Percentiles rank a stretch among this genome's conserved stretches.
These are phyloP conservation scores for Zoanthus sansibaricus DNA, from an alignment of 92 coral and sea anemone species.

Conservation along the genomic window DNA sequence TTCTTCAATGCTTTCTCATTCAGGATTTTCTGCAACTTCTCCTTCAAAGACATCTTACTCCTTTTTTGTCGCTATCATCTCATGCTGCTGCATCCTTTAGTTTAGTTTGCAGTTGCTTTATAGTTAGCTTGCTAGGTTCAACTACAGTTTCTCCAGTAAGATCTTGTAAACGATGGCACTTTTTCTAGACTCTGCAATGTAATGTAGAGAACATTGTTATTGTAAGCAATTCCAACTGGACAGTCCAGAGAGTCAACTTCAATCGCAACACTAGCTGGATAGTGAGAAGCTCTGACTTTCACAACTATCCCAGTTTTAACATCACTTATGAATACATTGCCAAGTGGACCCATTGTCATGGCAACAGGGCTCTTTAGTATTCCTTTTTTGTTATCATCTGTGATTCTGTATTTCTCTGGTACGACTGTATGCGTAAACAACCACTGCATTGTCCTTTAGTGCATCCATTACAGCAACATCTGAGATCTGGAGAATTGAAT, in stretches of 20 bases:
- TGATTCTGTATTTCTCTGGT: slow-evolving; percentile 46
- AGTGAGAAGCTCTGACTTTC: slow-evolving; percentile 18
- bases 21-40: slow-evolving; percentile 42
- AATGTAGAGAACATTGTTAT: not conserved
- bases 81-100: slow-evolving; percentile 20
- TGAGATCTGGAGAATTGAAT: slow-evolving; percentile 23
- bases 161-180: slow-evolving; percentile 6
- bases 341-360: slow-evolving; percentile 15
- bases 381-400: slow-evolving; percentile 44
- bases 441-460: slow-evolving; percentile 7
- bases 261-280: not conserved
- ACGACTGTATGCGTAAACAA: slow-evolving; percentile 41
- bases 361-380: slow-evolving; percentile 12
- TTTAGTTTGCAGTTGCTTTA: slow-evolving; percentile 21
- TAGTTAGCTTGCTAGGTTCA: slow-evolving; percentile 8
- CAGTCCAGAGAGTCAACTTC: slow-evolving; percentile 24
- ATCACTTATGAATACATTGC: slow-evolving; percentile 46
- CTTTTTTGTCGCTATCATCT: slow-evolving; percentile 10
- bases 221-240: slow-evolving; percentile 19
- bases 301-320: slow-evolving; percentile 45
- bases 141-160: slow-evolving; percentile 12
- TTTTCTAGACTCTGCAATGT: slow-evolving; percentile 22
- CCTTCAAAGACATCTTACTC: slow-evolving; percentile 13
- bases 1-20: slow-evolving; percentile 30
- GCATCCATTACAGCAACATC: not conserved